Base-by-base conservation (phyloP, 2,888 invertebrate species). In the Galerucella pusilla region DNA sequence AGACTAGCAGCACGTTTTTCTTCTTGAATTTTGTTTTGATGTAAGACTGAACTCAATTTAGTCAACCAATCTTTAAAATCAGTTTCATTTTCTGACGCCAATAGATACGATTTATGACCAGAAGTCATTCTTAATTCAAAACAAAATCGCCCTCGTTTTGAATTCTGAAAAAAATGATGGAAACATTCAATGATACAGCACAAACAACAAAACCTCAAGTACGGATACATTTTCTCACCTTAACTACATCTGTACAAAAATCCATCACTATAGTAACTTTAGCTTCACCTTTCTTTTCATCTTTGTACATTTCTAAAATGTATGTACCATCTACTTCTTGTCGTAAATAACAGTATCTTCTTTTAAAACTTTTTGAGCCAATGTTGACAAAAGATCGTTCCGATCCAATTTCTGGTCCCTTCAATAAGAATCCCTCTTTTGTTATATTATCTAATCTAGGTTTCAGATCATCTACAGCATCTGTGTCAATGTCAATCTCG, bases 261-360 rank as follows among this genome's bases (percentile, higher is more conserved):
- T 97, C 97, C 93, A 97, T 94, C 80, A 96, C 96, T 85, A 97
- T 95, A 52, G 96, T 94, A 80, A 96, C 93, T 89, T 97, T 97
- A 0, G 96, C 94, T 83, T 97, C 97, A 42, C 93, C 93, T 88
- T 96, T 96, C 86, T 94, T 94, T 77, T 97, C 97, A 88, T 97
- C 97, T 89, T 97, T 97, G 87, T 96, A 96, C 81, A 97, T 91
- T 88, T 97, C 97, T 70, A 97, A 90, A 84, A 96, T 94, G 84
- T 96, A 97, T 0, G 96, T 96, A 64, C 96, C 96, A 86, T 97
- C 97, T 46, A 96, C 94, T 88, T 97, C 96, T 86, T 95, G 94
- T 78, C 96, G 91, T 85, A 97, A 91, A 89, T 94, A 94, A 88
- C 97, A 97, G 88, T 94, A 97, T 78, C 94, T 90, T 86, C 96